A percentile compares a stretch with the other conserved stretches of the same genome.
These are phyloP conservation scores for Tapera naevia DNA, from an alignment of 2,797 vertebrate genomes.

Conservation along the genomic window DNA sequence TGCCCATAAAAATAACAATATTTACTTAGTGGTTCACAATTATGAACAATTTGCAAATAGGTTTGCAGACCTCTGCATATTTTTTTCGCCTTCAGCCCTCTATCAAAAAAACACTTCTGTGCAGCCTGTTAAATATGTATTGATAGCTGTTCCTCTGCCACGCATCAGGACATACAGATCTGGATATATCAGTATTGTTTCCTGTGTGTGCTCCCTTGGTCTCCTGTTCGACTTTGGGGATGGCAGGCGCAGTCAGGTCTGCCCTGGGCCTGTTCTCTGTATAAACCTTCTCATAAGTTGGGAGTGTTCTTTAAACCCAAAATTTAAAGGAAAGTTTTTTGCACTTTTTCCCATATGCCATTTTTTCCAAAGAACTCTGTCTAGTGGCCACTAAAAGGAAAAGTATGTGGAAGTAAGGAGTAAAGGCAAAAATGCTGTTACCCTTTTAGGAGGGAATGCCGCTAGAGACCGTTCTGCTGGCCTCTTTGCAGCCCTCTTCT, in stretches of 20 bases:
- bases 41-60: background rate
- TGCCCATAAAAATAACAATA: background rate
- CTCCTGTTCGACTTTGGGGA: background rate
- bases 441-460: background rate
- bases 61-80: background rate
- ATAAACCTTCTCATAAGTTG: background rate
- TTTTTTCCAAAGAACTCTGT: background rate
- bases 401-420: background rate
- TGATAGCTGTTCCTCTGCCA: background rate
- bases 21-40: background rate
- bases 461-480: background rate
- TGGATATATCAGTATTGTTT: background rate
- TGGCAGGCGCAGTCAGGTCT: background rate
- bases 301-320: background rate
- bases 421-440: background rate
- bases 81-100: background rate
- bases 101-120: background rate
- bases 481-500: background rate
- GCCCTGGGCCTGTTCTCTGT: background rate
- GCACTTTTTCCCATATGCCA: background rate
- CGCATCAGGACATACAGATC: background rate
- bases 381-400: background rate
- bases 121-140: background rate
- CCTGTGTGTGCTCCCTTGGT: background rate
- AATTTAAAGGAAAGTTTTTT: background rate